Evolutionary conservation across 2,888 invertebrate species (phyloP), one percentile per base, ranked within the genome.

Genomic region (Ypsolopha sequella): DNA sequence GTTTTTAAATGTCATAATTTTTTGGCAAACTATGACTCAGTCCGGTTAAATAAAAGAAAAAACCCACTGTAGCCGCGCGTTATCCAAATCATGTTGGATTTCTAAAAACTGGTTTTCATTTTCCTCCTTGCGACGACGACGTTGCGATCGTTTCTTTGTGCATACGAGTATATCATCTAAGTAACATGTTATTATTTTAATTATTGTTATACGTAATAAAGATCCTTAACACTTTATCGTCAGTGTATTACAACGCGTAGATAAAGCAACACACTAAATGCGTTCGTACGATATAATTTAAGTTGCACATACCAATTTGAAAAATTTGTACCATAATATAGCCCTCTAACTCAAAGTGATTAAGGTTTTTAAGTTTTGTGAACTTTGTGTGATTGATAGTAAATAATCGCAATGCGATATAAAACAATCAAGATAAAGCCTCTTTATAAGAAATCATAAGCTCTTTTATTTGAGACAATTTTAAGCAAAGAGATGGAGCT

Each of bases 81-180:
- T 14, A 14, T 7, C 43, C 13, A n/a, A 7, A 11, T 14, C 8
- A 38, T 14, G 43, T 13, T 13, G 13, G 13, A 46, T 46, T 38
- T 48, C 24, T 2, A 38, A 48, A n/a, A 48, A 48, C 48, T 38
- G 48, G 48, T 48, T 48, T 38, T 48, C 14, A 38, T 48, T 48
- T 48, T 48, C 48, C 48, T 48, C 38, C 14, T 14, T 38, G 36
- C 24, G 13, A 10, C n/a, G n/a, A 14, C 24, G 13, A 10, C n/a
- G n/a, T 46, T 13, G 13, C 7, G 8, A n/a, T 14, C 7, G 8
- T 13, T 43, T 7, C 2, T 33, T 35, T 33, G n/a, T 46, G 11
- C 34, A 34, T 46, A 6, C n/a, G 33, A 34, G n/a, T 34, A 45
- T 45, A n/a, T n/a, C n/a, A n/a, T n/a, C n/a, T n/a, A n/a, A n/a